Evolutionary conservation across 2,113 vertebrate species (phyloP), one percentile per base, ranked within the genome.

Genomic region (Nanorana parkeri): DNA sequence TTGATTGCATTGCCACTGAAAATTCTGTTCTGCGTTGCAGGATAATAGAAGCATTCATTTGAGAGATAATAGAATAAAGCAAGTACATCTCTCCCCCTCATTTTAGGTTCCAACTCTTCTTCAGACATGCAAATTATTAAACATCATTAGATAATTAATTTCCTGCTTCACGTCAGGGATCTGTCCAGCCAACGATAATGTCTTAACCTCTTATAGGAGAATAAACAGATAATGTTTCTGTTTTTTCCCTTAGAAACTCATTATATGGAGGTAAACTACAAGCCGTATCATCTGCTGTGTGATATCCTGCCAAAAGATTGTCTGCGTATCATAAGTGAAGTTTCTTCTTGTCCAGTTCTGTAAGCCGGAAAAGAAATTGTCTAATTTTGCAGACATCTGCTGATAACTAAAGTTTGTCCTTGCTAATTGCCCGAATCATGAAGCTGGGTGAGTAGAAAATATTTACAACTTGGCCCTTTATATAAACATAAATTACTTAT

Each of bases 321-420:
- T 17, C 29, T 20, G n/a, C 54, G 21, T 74, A 58, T 74, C 55
- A 36, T 60, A 28, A 21, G 32, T 20, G 36, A 32, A 74, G 71
- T 13, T 74, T 74, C 54, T 74, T 55, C 55, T 74, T 74, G 71
- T 74, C 71, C 71, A 10, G 54, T 15, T 72, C 47, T 19, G 24
- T 55, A 56, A 56, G 69, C 28, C 51, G 32, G 54, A 60, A 60
- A 55, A 74, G 55, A 32, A 60, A 32, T 3, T 16, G 71, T 74
- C 69, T 73, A 17, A 54, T 13, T 58, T 21, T 58, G 52, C 69
- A 74, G 71, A 74, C 71, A 74, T 74, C 71, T 74, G 71, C 71
- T 74, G 71, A 74, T 74, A 74, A 58, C 26, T 54, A 19, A 17
- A 10, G 21, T 15, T 29, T 55, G 29, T n/a, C 1, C n/a, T 60